These are phyloP conservation scores for Omphaloscelis lunosa DNA, from an alignment of 2,888 invertebrate species.

Conservation along the genomic window DNA sequence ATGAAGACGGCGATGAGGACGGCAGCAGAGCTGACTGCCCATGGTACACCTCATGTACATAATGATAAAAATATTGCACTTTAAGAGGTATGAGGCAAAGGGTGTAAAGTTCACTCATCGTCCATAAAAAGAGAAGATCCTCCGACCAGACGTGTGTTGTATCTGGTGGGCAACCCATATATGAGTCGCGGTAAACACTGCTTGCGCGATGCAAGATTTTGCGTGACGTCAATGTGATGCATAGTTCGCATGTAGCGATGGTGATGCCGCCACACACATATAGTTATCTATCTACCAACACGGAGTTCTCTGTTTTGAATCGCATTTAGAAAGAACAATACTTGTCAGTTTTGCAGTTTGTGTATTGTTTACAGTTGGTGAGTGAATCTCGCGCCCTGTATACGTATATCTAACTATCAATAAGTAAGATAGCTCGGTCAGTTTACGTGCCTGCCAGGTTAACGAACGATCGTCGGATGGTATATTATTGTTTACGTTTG, in stretches of 20 bases:
- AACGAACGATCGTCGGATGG: slow-evolving; percentile 19
- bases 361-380: slow-evolving; percentile 15
- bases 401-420: too few species aligned
- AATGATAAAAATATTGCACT: neutral
- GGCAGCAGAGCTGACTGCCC: neutral
- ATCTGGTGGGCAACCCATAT: too few species aligned
- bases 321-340: slow-evolving; percentile 26
- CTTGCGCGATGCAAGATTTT: too few species aligned
- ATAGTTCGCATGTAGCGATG: too few species aligned
- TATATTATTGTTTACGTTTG: neutral
- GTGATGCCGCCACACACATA: too few species aligned
- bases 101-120: too few species aligned
- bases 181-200: too few species aligned
- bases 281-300: neutral
- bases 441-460: slow-evolving; percentile 12
- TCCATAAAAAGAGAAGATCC: too few species aligned
- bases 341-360: slow-evolving; percentile 28
- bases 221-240: too few species aligned
- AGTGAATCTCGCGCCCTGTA: neutral
- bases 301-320: neutral
- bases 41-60: neutral
- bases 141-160: too few species aligned
- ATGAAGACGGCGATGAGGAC: neutral
- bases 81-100: too few species aligned
- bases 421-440: too few species aligned